Evolutionary conservation across 2,113 vertebrate genomes (phyloP).

Genomic region (Naja naja): DNA sequence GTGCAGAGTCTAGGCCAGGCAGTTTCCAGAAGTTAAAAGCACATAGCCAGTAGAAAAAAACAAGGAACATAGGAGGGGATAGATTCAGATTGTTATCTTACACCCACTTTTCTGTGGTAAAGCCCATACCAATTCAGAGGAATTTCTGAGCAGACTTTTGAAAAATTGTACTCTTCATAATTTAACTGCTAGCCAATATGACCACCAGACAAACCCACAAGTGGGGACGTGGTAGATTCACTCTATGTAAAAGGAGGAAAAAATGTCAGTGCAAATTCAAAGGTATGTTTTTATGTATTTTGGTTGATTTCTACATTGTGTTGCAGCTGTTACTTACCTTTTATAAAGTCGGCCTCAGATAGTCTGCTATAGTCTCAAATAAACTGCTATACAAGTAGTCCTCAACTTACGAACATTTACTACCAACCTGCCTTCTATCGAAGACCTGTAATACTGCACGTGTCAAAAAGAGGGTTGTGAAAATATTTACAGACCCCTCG

Average conservation of each 20-base stretch:
- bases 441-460: no score
- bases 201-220: background rate
- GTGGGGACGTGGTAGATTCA: background rate
- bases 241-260: background rate
- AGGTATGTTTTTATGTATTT: background rate
- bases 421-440: no score
- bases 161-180: background rate
- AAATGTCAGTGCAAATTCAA: background rate
- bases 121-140: background rate
- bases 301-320: background rate
- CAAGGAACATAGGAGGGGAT: background rate
- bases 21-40: background rate
- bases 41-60: background rate
- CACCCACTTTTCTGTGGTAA: background rate
- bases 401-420: no score
- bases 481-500: no score
- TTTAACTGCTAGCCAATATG: background rate
- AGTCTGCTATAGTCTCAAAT: background rate
- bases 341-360: background rate
- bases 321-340: background rate
- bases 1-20: background rate
- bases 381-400: background rate
- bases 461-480: no score
- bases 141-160: background rate
- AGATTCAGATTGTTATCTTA: background rate